Evolutionary conservation across 2,888 invertebrate genomes (phyloP).

Genomic region (Calliphora vomitoria): DNA sequence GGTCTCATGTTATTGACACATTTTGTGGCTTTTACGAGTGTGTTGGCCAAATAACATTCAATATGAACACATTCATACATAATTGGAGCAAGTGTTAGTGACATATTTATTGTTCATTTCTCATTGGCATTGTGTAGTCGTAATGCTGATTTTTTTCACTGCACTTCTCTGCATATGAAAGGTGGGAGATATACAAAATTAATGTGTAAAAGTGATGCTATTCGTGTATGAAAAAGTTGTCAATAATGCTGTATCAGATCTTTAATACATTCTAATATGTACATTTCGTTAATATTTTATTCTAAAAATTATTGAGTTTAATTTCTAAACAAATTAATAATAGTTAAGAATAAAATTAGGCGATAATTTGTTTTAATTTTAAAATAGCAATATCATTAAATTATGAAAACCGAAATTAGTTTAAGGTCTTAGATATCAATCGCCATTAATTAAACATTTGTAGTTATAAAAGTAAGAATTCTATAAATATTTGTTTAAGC

Average conservation of each 20-base stretch:
- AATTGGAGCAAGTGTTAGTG: conserved; percentile 60
- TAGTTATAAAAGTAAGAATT: too few species aligned
- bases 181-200: conserved; percentile 10
- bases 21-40: conserved; percentile 57
- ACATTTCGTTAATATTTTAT: too few species aligned
- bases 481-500: too few species aligned
- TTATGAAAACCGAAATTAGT: too few species aligned
- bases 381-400: too few species aligned
- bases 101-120: conserved; percentile 70
- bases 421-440: too few species aligned
- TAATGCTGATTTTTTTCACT: conserved; percentile 47
- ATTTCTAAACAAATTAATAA: too few species aligned
- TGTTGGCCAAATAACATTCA: conserved; percentile 39
- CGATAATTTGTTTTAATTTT: too few species aligned
- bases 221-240: not conserved
- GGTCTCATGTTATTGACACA: conserved; percentile 66
- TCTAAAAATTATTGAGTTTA: too few species aligned
- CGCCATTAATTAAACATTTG: too few species aligned
- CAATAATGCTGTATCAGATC: not conserved
- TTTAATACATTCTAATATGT: too few species aligned
- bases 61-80: conserved; percentile 12
- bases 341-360: too few species aligned
- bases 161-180: conserved; percentile 36
- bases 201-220: not conserved
- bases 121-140: conserved; percentile 43